Percentiles rank a stretch among this genome's conserved stretches.
Evolutionary conservation across 2,888 invertebrate genomes (phyloP).

Genomic region (Synergus itoensis): DNA sequence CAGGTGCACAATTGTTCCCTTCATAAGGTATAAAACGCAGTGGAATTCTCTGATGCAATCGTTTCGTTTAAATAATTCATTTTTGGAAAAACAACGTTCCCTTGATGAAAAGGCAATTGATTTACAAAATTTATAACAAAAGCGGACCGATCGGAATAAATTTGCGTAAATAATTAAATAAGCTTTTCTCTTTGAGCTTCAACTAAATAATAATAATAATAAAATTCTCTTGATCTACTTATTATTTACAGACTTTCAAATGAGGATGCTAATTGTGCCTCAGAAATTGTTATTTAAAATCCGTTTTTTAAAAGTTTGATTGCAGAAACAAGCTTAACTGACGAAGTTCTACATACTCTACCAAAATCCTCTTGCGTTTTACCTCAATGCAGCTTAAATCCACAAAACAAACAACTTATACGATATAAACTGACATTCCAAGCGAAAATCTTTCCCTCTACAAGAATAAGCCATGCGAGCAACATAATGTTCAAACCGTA

Average conservation of each 20-base stretch:
- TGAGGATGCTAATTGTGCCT: not conserved
- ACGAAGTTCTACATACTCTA: constrained; percentile 46
- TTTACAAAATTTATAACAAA: no score
- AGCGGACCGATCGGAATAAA: no score
- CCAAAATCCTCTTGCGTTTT: constrained; percentile 63
- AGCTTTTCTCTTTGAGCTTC: no score
- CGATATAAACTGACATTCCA: constrained; percentile 60
- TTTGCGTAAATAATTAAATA: no score
- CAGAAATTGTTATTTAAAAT: constrained; percentile 2
- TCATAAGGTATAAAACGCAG: not conserved
- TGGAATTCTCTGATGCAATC: not conserved
- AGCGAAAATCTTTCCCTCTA: constrained; percentile 45
- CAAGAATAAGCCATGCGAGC: constrained; percentile 38
- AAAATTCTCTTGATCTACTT: no score
- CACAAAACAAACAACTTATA: constrained; percentile 45
- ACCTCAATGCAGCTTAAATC: constrained; percentile 59
- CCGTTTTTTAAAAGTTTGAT: constrained; percentile 3
- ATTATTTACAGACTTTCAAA: not conserved
- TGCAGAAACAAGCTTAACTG: constrained; percentile 45
- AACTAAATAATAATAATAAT: no score
- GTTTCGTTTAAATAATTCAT: not conserved
- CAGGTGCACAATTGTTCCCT: constrained; percentile 17
- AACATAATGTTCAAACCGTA: not conserved
- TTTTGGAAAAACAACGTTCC: not conserved
- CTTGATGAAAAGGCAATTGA: not conserved